Percentiles rank a stretch among this genome's conserved stretches.
These are phyloP conservation scores for Penaeus vannamei DNA, from an alignment of 1,140 invertebrate species.

Conservation along the genomic window DNA sequence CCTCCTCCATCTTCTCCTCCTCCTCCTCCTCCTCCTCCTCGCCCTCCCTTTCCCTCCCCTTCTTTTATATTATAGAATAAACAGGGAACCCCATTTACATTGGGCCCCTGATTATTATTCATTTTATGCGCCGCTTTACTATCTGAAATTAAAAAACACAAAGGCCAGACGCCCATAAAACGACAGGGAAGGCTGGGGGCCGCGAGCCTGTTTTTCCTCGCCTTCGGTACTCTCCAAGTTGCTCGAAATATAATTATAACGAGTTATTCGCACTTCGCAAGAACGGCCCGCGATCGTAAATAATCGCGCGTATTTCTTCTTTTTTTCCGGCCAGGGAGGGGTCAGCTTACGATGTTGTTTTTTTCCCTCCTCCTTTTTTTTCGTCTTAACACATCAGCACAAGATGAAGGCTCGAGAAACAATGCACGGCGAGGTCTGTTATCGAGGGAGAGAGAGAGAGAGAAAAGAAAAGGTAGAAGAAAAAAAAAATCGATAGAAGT, in stretches of 20 bases:
- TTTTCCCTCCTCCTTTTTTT: no score
- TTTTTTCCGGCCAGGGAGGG: neutral
- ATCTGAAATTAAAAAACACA: slow-evolving; percentile 57
- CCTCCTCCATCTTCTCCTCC: neutral
- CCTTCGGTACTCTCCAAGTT: slow-evolving; percentile 14
- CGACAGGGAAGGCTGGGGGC: neutral
- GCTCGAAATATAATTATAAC: slow-evolving; percentile 23
- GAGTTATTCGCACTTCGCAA: slow-evolving; percentile 23
- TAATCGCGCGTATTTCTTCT: slow-evolving; percentile 3
- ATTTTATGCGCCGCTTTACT: slow-evolving; percentile 56
- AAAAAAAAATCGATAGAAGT: neutral
- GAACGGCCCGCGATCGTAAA: slow-evolving; percentile 12
- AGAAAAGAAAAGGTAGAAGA: neutral
- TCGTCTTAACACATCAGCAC: no score
- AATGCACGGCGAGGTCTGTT: neutral
- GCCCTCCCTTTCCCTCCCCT: neutral
- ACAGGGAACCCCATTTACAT: slow-evolving; percentile 45
- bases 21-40: slow-evolving; percentile 13
- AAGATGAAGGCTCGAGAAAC: no score
- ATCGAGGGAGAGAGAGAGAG: neutral
- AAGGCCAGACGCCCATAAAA: slow-evolving; percentile 56
- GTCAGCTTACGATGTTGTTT: neutral
- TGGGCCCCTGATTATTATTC: slow-evolving; percentile 54
- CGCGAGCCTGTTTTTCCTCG: neutral
- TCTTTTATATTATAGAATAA: slow-evolving; percentile 54